Conservation (phyloP, 64 coral and sea anemone species). For the Actinia tenebrosa region DNA sequence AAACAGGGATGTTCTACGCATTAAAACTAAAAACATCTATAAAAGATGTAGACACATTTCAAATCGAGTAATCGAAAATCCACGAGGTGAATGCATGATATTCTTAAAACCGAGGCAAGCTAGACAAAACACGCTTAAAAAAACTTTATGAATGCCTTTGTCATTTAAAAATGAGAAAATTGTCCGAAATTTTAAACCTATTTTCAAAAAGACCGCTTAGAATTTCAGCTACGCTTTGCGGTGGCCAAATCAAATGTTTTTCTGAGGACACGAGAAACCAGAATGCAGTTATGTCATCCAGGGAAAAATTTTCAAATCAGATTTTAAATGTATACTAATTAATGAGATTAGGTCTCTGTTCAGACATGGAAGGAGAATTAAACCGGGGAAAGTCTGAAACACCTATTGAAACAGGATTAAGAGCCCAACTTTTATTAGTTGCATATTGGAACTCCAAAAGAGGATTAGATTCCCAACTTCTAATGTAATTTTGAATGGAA, state of each 20-base stretch:
- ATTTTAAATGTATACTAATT: slow-evolving; percentile 1
- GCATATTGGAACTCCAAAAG: slow-evolving; percentile 5
- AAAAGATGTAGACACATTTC: neutral
- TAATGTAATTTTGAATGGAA: neutral
- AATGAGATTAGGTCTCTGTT: neutral
- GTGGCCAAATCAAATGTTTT: neutral
- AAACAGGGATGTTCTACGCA: neutral
- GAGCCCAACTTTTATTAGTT: neutral
- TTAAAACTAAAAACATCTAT: neutral
- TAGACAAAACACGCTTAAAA: neutral
- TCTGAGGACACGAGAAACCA: neutral
- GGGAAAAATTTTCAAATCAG: neutral
- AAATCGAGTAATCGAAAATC: neutral
- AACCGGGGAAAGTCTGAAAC: slow-evolving; percentile 3
- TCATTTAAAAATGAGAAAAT: neutral
- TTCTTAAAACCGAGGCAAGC: neutral
- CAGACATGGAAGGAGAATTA: neutral
- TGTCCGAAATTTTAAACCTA: neutral
- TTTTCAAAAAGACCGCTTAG: neutral
- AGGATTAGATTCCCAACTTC: neutral
- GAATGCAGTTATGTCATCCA: neutral
- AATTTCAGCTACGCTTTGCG: neutral
- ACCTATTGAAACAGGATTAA: neutral
- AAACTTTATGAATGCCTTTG: neutral
- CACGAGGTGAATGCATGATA: neutral